Evolutionary conservation across 2,113 vertebrate species (phyloP).

Genomic region (Osmerus eperlanus): DNA sequence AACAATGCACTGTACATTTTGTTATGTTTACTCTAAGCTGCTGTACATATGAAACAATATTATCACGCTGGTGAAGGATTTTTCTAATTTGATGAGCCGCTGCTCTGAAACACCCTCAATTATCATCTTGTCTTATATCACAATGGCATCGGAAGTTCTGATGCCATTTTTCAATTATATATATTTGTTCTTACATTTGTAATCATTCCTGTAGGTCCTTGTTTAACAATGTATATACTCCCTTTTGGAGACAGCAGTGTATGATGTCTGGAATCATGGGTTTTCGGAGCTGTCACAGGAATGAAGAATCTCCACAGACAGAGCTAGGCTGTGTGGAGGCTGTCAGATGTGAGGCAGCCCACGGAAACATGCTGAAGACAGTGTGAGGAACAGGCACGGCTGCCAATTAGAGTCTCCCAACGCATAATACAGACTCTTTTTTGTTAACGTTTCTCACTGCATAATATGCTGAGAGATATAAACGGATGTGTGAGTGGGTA

Average conservation of each 20-base stretch:
- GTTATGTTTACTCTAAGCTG: no score
- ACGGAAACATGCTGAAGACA: conserved; percentile 48
- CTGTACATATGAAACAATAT: no score
- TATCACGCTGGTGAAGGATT: no score
- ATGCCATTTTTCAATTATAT: no score
- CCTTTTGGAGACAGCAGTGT: conserved; percentile 14
- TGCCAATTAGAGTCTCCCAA: no score
- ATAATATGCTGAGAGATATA: neutral
- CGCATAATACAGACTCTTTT: no score
- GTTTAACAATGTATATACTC: conserved; percentile 38
- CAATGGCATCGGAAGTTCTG: no score
- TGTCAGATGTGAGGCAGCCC: conserved; percentile 30
- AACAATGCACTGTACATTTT: no score
- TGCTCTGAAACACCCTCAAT: no score
- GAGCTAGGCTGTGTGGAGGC: conserved; percentile 45
- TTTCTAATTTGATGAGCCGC: no score
- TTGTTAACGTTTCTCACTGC: no score
- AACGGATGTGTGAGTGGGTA: neutral
- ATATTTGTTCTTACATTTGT: neutral
- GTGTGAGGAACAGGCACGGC: conserved; percentile 25
- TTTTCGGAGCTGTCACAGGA: conserved; percentile 41
- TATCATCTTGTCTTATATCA: no score
- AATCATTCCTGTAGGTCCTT: neutral
- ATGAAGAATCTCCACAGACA: conserved; percentile 48
- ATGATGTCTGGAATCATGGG: conserved; percentile 35